Evolutionary conservation across 2,113 vertebrate genomes (phyloP).

Genomic region (Sorex fumeus): DNA sequence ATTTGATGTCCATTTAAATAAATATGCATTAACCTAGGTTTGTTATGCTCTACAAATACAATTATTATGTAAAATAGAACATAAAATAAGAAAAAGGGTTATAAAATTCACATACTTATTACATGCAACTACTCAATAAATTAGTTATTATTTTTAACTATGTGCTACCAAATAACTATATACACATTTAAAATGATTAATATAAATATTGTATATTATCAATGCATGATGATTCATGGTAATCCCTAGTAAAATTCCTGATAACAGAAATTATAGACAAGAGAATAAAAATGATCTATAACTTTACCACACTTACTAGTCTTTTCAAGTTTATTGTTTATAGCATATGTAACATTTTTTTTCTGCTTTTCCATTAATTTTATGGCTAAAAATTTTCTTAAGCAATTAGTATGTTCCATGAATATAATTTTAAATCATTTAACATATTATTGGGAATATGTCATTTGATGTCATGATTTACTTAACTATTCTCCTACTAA

Average conservation of each 20-base stretch:
- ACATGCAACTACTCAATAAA: background rate
- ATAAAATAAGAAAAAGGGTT: background rate
- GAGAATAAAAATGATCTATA: background rate
- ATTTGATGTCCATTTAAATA: background rate
- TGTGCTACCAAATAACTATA: conserved; percentile 5
- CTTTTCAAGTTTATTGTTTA: background rate
- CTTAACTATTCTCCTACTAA: background rate
- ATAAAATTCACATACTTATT: background rate
- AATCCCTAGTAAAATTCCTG: background rate
- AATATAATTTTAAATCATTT: background rate
- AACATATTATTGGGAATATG: background rate
- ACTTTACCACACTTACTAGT: background rate
- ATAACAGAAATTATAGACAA: conserved; percentile 23
- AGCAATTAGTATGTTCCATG: background rate
- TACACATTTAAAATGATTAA: background rate
- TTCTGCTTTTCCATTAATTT: background rate
- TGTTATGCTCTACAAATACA: background rate
- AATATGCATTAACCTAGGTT: background rate
- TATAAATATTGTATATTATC: background rate
- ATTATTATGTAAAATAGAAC: background rate
- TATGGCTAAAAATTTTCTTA: background rate
- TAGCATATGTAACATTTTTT: background rate
- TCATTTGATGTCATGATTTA: background rate
- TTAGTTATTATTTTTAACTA: background rate
- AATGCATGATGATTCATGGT: background rate